These are phyloP conservation scores for Tylochromis polylepis DNA, from an alignment of 2,113 vertebrate genomes.

Conservation along the genomic window DNA sequence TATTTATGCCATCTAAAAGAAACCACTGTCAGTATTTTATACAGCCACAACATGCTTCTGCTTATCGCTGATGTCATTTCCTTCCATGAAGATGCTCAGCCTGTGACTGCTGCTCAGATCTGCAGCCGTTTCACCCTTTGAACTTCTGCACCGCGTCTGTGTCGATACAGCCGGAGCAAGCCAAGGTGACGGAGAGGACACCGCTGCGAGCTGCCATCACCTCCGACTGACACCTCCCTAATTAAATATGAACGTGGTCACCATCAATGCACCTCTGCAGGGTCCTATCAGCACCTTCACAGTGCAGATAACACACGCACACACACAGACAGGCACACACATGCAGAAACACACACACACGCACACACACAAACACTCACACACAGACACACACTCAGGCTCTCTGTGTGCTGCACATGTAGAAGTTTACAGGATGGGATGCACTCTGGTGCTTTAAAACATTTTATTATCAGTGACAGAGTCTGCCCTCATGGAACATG, in stretches of 20 bases:
- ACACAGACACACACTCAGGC: neutral
- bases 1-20: neutral
- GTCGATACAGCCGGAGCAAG: neutral
- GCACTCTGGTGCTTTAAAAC: neutral
- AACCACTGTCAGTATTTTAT: neutral
- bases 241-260: conserved; percentile 13
- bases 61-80: neutral
- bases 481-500: neutral
- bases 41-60: neutral
- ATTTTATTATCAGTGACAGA: conserved; percentile 13
- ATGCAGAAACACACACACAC: neutral
- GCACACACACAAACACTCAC: neutral
- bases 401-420: neutral
- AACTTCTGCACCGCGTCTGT: neutral
- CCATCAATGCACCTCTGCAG: neutral
- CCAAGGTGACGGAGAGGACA: neutral
- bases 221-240: neutral
- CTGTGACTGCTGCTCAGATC: neutral
- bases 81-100: neutral
- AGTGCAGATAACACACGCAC: neutral
- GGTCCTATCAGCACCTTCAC: neutral
- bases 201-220: conserved; percentile 10
- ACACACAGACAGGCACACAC: neutral
- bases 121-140: neutral
- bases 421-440: neutral